Evolutionary conservation across 1,140 invertebrate genomes (phyloP), one percentile per base, ranked within the genome.

Genomic region (Plectrocnemia conspersa): DNA sequence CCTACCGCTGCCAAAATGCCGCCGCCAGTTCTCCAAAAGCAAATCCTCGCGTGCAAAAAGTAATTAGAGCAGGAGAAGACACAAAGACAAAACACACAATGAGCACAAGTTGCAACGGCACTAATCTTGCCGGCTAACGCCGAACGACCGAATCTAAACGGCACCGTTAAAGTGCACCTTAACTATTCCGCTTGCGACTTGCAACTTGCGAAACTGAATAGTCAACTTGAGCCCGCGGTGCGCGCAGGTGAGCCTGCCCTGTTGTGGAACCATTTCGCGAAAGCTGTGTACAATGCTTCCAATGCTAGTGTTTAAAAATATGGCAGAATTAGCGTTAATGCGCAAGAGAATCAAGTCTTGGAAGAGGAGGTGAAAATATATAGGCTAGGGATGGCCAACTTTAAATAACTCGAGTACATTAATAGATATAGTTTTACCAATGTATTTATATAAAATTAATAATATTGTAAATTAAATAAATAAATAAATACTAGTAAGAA

Each of bases 251-350:
- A n/a, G n/a, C n/a, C n/a, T n/a, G n/a, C n/a, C n/a, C n/a, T n/a
- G n/a, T n/a, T n/a, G n/a, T n/a, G n/a, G 44, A 25, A 33, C 25
- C 25, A 42, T 54, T 54, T 54, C 52, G 40, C 22, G n/a, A n/a
- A n/a, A n/a, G n/a, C n/a, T n/a, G n/a, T n/a, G n/a, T n/a, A n/a
- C n/a, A n/a, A n/a, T n/a, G n/a, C n/a, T n/a, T n/a, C n/a, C n/a
- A n/a, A n/a, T n/a, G n/a, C n/a, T n/a, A n/a, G n/a, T n/a, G n/a
- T n/a, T n/a, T n/a, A n/a, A n/a, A n/a, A n/a, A n/a, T n/a, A n/a
- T n/a, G n/a, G n/a, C n/a, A n/a, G n/a, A n/a, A n/a, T n/a, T n/a
- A n/a, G n/a, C n/a, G n/a, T n/a, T n/a, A n/a, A n/a, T n/a, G n/a
- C n/a, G n/a, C n/a, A n/a, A n/a, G n/a, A n/a, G n/a, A n/a, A n/a